Base-by-base conservation (phyloP, 2,888 invertebrate genomes). In the Hirtodrosophila histrioides region DNA sequence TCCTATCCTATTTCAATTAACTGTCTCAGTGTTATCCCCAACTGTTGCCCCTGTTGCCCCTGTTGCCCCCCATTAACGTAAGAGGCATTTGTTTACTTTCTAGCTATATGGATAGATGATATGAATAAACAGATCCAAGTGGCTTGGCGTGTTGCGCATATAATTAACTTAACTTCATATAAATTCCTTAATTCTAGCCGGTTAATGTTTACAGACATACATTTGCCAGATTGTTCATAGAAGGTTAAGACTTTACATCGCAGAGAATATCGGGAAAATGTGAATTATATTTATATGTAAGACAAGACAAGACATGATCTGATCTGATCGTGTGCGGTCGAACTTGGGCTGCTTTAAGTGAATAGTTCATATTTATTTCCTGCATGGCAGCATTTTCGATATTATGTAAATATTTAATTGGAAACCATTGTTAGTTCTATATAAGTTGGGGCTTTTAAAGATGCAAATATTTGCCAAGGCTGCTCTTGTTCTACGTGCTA, bases 81-180 rank as follows among this genome's bases (percentile, higher is more conserved):
- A 9, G 17, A 10, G 8, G 44, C 7, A 35, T 44, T 46, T 76
- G 65, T 57, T 74, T 55, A 51, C 74, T 43, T 23, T 27, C 46
- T 29, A 23, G 37, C 35, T 57, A 50, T 45, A 31, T 41, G 37
- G 36, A 4, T 69, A 49, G 41, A 39, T 56, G 51, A 69, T 69
- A 12, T 46, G 41, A 51, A 44, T 50, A 61, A 77, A 55, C 48
- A 66, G 41, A 46, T 17, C 9, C 46, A 35, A 73, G 72, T 77
- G 77, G 56, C 40, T 77, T 73, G 62, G 6, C 51, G 58, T 77
- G 73, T 76, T 55, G 46, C 46, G 77, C 73, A 73, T 71, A 35
- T 53, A 57, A 76, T 76, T 65, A 71, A 44, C 40, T 43, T 12
- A 17, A 51, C 36, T 24, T 43, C 12, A 36, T 27, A 40, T n/a